phyloP scores from a whole-genome alignment of 1,140 invertebrate genomes.

The Heterodera schachtii region DNA sequence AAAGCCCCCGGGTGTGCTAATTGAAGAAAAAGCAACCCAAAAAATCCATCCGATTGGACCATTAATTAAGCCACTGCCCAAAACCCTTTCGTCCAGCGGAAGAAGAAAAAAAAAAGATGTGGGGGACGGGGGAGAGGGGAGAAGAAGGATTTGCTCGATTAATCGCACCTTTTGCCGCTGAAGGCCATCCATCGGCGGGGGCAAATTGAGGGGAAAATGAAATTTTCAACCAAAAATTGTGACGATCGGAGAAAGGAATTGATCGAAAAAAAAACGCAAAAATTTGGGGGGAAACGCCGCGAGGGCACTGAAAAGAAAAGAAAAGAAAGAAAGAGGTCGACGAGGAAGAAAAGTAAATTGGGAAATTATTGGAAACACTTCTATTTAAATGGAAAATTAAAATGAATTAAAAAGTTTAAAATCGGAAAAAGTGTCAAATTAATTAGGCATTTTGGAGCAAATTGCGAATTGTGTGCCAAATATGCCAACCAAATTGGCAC shows the following conservation, averaged over 20 bases:
- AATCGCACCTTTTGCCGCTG: neutral
- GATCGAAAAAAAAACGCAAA: neutral
- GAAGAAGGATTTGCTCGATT: neutral
- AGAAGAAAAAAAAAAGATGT: no score
- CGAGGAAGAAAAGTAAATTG: no score
- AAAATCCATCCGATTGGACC: neutral
- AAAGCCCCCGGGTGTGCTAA: neutral
- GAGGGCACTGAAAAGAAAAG: neutral
- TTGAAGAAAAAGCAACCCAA: neutral
- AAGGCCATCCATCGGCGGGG: neutral
- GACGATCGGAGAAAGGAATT: neutral
- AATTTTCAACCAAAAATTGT: neutral
- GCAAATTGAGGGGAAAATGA: neutral
- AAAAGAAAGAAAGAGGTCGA: neutral
- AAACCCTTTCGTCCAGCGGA: neutral
- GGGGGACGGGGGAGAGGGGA: no score
- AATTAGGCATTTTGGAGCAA: no score
- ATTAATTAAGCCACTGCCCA: neutral
- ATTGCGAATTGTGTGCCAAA: no score
- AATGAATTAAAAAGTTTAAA: no score
- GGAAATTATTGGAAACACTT: no score
- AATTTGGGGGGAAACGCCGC: neutral
- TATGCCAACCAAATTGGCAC: no score
- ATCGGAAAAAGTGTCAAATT: no score
- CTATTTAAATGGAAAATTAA: no score